Evolutionary conservation across 2,113 vertebrate genomes (phyloP), one percentile per base, ranked within the genome.

Genomic region (Leucopsar rothschildi): DNA sequence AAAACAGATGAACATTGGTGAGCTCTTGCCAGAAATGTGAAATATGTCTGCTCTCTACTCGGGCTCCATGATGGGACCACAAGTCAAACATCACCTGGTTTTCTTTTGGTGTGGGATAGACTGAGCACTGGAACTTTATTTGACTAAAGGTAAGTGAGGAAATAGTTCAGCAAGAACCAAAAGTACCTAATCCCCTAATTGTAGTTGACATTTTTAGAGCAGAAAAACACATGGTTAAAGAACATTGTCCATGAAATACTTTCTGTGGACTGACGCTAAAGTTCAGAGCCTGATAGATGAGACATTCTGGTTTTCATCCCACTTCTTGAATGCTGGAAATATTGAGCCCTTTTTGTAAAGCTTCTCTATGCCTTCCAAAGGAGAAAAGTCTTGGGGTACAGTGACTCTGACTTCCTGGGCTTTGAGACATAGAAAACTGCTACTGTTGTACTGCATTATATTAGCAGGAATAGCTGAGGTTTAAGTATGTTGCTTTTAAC

Each of bases 21-120:
- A 84, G 37, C 31, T 65, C 29, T 65, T 72, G 35, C 6, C 25
- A 40, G 61, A 66, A 69, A 29, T 23, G 13, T 77, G 45, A 70
- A 92, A 40, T 61, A 27, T 0, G 1, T 49, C 57, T 79, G 16
- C 19, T 69, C 39, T 25, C 12, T 53, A 4, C 15, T 52, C 0
- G 0, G 37, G 31, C 20, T 82, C 22, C 12, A 2, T 56, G 63
- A 20, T 56, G 9, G 27, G 40, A 42, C 31, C 23, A 28, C 19
- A 39, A 69, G 33, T 37, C 45, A 52, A 49, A 37, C 8, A 61
- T 57, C 53, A 31, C 17, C 15, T 47, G n/a, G 5, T 8, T 77
- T 86, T 69, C 17, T 52, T 86, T 53, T 45, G 66, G 4, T 69
- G 37, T 44, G 50, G 22, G 50, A 33, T 24, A 70, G 49, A 8